Evolutionary conservation across 2,888 invertebrate species (phyloP).

Genomic region (Drosophila yooni): DNA sequence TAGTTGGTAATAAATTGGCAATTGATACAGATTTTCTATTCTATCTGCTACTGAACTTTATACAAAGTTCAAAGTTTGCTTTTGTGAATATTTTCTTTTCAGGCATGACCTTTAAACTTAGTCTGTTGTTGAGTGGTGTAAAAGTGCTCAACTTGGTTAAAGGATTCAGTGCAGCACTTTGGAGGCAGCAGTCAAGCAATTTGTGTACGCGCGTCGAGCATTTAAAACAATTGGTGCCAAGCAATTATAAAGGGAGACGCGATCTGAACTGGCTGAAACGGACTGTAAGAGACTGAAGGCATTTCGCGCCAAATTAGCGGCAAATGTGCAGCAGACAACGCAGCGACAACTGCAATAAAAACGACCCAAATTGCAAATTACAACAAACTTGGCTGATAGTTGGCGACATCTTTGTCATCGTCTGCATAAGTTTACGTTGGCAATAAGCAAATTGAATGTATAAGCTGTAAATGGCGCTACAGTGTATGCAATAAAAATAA

Average conservation of each 20-base stretch:
- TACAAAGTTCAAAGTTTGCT: neutral
- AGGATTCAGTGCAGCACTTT: conserved; percentile 28
- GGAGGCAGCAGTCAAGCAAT: conserved; percentile 62
- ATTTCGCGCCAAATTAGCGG: conserved; percentile 72
- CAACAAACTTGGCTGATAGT: conserved; percentile 63
- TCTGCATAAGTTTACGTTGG: conserved; percentile 65
- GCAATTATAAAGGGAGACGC: conserved; percentile 66
- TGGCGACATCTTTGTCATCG: conserved; percentile 69
- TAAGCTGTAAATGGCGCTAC: conserved; percentile 33
- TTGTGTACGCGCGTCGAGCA: conserved; percentile 71
- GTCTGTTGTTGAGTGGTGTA: conserved; percentile 42
- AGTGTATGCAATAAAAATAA: conserved; percentile 59
- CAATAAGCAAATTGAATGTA: conserved; percentile 77
- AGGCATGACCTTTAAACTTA: neutral
- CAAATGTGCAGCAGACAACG: conserved; percentile 52
- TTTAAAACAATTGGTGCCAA: conserved; percentile 81
- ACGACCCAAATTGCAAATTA: conserved; percentile 78
- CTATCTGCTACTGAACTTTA: neutral
- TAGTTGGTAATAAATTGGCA: neutral
- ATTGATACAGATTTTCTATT: too few relatives aligned
- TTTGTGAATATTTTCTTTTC: neutral
- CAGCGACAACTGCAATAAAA: conserved; percentile 15
- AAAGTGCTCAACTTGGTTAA: conserved; percentile 51
- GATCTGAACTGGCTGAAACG: conserved; percentile 8
- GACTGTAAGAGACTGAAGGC: conserved; percentile 13